Evolutionary conservation across 2,113 vertebrate species (phyloP), one percentile per base, ranked within the genome.

Genomic region (Leptobrachium ailaonicum): DNA sequence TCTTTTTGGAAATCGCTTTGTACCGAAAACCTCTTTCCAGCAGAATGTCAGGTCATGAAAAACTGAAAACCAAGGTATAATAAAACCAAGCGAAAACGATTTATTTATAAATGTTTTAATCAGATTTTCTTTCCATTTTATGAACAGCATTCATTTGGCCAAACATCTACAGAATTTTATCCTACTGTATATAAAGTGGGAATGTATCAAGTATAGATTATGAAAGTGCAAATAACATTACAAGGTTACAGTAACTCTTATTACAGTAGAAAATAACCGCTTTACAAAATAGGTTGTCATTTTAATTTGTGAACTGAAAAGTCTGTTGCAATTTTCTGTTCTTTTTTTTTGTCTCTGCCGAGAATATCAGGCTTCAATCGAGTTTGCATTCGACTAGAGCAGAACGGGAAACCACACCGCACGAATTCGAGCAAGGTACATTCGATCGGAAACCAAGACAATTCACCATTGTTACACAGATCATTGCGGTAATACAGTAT

Each of bases 181-280:
- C 86, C 90, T 93, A 93, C 88, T 90, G 90, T 92, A 93, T 93
- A 94, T 93, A 98, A 99, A 98, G 90, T 95, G 96, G 97, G 97
- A 99, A 98, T 99, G 96, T 98, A 98, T 98, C 96, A 98, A 98
- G 97, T 98, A 98, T 97, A 97, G 94, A 96, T 94, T 98, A 98
- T 96, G 95, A 98, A 98, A 99, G 97, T 99, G 96, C 97, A 99
- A 99, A 98, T 93, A 96, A 94, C 95, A 95, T 96, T 94, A 97
- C 94, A 97, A 97, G 95, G 91, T 96, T 98, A 97, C 94, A 95
- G 85, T 91, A 92, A 87, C 83, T 87, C 88, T 83, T 85, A 80
- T 86, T 93, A 96, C 93, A 95, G 96, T 98, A 98, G 94, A 95
- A 97, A 98, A 96, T 95, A 93, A 93, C 93, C 86, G 87, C 89